phyloP scores from a whole-genome alignment of 2,888 invertebrate genomes.

The Philereme vetulata region DNA sequence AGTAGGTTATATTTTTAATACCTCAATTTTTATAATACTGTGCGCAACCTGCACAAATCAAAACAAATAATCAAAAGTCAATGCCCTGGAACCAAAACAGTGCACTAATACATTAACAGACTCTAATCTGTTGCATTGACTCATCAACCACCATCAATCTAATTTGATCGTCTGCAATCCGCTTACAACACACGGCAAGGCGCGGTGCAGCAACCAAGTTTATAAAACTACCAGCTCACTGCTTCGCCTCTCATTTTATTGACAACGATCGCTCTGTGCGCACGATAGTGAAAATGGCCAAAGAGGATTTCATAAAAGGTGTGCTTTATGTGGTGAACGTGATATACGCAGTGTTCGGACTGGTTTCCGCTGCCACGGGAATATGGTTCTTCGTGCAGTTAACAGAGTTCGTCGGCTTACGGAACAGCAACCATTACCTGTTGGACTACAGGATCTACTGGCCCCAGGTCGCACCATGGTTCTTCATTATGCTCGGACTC shows the following conservation, averaged over 20 bases:
- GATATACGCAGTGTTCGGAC: conserved; percentile 73
- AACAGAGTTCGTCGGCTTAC: conserved; percentile 69
- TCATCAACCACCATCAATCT: conserved; percentile 36
- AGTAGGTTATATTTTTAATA: too few species aligned
- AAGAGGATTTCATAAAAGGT: conserved; percentile 71
- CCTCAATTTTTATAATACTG: not conserved
- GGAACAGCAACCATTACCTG: conserved; percentile 76
- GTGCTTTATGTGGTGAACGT: conserved; percentile 73
- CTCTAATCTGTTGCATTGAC: conserved; percentile 21
- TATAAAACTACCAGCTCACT: conserved; percentile 69
- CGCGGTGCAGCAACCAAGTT: conserved; percentile 59
- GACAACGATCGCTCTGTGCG: conserved; percentile 58
- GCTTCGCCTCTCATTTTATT: conserved; percentile 69
- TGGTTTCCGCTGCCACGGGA: conserved; percentile 72
- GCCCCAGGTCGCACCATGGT: conserved; percentile 80
- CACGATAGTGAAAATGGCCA: conserved; percentile 64
- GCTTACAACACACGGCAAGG: conserved; percentile 41
- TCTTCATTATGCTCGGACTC: conserved; percentile 72
- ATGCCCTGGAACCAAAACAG: conserved; percentile 8
- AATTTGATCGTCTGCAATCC: conserved; percentile 36
- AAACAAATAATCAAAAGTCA: conserved; percentile 3
- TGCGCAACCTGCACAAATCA: not conserved
- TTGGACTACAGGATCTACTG: conserved; percentile 77
- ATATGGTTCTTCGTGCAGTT: conserved; percentile 80
- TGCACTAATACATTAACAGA: conserved; percentile 13